phyloP scores from a whole-genome alignment of 2,797 vertebrate species.

The Gadopsis bispinosus region DNA sequence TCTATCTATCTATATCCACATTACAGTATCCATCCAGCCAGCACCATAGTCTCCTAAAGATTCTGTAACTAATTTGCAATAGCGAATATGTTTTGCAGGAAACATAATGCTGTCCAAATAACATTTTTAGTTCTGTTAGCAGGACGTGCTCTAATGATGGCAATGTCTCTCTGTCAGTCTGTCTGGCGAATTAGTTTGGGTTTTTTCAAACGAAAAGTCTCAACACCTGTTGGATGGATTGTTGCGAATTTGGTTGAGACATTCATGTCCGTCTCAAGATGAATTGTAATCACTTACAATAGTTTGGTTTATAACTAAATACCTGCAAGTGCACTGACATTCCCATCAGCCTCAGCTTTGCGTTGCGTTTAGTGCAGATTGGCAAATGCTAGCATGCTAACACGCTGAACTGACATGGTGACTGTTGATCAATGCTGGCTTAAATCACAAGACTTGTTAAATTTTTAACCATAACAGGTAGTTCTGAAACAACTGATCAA shows the following conservation, averaged over 20 bases:
- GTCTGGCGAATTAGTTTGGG: neutral
- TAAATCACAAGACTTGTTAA: neutral
- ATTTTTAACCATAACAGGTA: neutral
- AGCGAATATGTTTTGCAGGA: neutral
- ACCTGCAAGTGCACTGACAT: too few relatives aligned
- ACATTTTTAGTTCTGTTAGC: neutral
- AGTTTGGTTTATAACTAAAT: too few relatives aligned
- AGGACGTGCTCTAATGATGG: neutral
- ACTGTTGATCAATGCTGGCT: neutral
- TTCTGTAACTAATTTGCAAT: neutral
- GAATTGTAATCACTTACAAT: neutral
- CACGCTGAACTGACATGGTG: neutral
- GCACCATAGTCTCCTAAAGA: neutral
- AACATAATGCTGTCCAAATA: neutral
- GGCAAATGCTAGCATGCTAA: neutral
- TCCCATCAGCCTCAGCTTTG: neutral
- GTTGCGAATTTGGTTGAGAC: neutral
- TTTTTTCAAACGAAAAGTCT: neutral
- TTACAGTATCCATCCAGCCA: neutral
- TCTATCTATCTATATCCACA: constrained; percentile 7
- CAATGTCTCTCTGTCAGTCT: neutral
- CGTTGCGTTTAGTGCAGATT: neutral
- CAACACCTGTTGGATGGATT: neutral
- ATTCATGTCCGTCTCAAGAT: neutral
- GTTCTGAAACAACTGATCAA: neutral